Conservation (phyloP, 2,113 vertebrate species). For the Diphyllodes magnificus region DNA sequence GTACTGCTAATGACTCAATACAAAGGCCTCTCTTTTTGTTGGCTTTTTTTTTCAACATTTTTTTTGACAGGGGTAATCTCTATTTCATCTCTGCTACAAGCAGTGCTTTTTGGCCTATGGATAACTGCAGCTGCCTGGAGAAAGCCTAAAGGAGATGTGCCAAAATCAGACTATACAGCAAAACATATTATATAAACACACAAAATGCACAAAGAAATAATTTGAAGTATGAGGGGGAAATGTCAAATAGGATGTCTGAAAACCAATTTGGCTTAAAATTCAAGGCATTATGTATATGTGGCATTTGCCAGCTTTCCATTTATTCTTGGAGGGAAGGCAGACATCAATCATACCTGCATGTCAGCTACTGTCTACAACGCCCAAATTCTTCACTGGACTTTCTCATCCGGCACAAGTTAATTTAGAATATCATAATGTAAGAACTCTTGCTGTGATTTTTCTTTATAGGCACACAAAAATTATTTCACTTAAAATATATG, state of each 20-base stretch:
- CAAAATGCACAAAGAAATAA: slow-evolving; percentile 1
- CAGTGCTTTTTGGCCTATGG: slow-evolving; percentile 28
- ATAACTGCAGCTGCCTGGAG: slow-evolving; percentile 27
- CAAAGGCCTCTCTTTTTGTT: background rate
- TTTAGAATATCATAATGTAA: background rate
- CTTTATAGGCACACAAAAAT: background rate
- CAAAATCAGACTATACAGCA: slow-evolving; percentile 34
- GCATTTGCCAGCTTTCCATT: slow-evolving; percentile 32
- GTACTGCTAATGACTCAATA: background rate
- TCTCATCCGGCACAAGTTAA: background rate
- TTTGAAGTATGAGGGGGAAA: slow-evolving; percentile 35
- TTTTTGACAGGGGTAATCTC: background rate
- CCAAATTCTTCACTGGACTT: background rate
- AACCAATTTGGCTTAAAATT: slow-evolving; percentile 28
- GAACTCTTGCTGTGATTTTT: background rate
- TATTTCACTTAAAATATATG: background rate
- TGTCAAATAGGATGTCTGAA: slow-evolving; percentile 15
- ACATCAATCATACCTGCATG: slow-evolving; percentile 31
- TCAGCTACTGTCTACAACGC: slow-evolving; percentile 1
- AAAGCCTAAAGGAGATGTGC: slow-evolving; percentile 37
- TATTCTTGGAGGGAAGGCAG: background rate
- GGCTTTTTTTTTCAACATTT: background rate
- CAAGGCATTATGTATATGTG: slow-evolving; percentile 3
- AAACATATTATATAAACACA: slow-evolving; percentile 17
- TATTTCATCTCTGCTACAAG: slow-evolving; percentile 11